Base-by-base conservation (phyloP, 2,797 vertebrate species). In the Mormyrus hasselquistii region DNA sequence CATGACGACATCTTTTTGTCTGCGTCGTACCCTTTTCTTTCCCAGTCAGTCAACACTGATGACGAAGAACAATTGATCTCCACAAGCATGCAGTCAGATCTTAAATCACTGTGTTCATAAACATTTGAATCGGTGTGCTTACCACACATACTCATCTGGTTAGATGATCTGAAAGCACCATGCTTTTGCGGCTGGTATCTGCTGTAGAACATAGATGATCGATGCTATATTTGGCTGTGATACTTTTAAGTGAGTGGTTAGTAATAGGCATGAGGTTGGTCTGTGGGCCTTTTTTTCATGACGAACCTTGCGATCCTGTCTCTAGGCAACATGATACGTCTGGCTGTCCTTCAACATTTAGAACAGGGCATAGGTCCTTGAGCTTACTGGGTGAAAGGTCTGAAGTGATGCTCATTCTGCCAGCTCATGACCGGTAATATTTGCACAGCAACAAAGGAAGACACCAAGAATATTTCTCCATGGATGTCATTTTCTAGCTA, bases 391-490 rank as follows among this genome's bases (percentile, higher is more conserved):
- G 53, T 89, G 88, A 85, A 84, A 47, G 88, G 55, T 84, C 52
- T 14, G 44, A 25, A 49, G 19, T 41, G 5, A 57, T 16, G 19
- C 44, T 25, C 57, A 22, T 52, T 83, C 69, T 73, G 52, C 69
- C 73, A 22, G 29, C 10, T 22, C 7, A 65, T 29, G 8, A 55
- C 41, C 88, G 22, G 34, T 25, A 38, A 65, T 50, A 93, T 94
- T 93, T 92, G 92, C 93, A 92, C 88, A 90, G 92, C 91, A 91
- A 93, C 92, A 92, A 94, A 94, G 92, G 91, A 92, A 87, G 91
- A 93, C 89, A 91, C 89, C 92, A 89, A 91, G 94, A 93, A 94
- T 93, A 91, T 94, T 95, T 93, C 90, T 91, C 90, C 47, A 53
- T 88, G 89, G 90, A 89, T 89, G 44, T 88, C 62, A 41, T 47